phyloP scores from a whole-genome alignment of 2,888 invertebrate genomes.

The Drosophila kokeensis region DNA sequence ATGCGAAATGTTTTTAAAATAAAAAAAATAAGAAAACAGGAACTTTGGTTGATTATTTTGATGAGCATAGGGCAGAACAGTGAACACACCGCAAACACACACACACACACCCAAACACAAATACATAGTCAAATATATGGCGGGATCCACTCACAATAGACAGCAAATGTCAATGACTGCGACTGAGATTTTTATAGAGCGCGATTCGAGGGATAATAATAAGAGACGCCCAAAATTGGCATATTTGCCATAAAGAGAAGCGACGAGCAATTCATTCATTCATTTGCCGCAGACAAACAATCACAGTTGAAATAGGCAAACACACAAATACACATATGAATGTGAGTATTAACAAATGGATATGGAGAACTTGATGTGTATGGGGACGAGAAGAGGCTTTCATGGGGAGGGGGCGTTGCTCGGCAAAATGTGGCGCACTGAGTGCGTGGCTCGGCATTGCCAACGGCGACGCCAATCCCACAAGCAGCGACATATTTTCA shows the following conservation, averaged over 20 bases:
- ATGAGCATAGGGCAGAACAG: slow-evolving; percentile 67
- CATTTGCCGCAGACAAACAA: slow-evolving; percentile 79
- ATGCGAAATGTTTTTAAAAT: slow-evolving; percentile 62
- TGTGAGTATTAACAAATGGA: slow-evolving; percentile 74
- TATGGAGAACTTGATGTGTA: slow-evolving; percentile 8
- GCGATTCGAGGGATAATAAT: slow-evolving; percentile 25
- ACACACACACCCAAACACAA: slow-evolving; percentile 18
- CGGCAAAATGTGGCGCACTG: slow-evolving; percentile 21
- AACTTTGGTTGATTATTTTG: slow-evolving; percentile 78
- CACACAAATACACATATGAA: slow-evolving; percentile 67
- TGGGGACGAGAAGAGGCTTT: neutral
- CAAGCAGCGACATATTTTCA: slow-evolving; percentile 82
- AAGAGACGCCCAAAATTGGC: slow-evolving; percentile 64
- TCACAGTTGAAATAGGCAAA: slow-evolving; percentile 62
- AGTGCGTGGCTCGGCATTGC: slow-evolving; percentile 38
- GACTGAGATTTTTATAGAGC: slow-evolving; percentile 48
- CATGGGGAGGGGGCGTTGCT: slow-evolving; percentile 13
- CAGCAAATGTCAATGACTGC: slow-evolving; percentile 74
- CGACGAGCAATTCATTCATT: slow-evolving; percentile 73
- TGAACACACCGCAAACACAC: slow-evolving; percentile 50
- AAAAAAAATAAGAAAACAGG: slow-evolving; percentile 31
- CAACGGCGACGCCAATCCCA: slow-evolving; percentile 72
- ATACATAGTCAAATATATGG: slow-evolving; percentile 12
- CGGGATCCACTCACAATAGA: slow-evolving; percentile 41
- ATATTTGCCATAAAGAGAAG: slow-evolving; percentile 71